Evolutionary conservation across 2,888 invertebrate species (phyloP), one percentile per base, ranked within the genome.

Genomic region (Pristionchus entomophagus): DNA sequence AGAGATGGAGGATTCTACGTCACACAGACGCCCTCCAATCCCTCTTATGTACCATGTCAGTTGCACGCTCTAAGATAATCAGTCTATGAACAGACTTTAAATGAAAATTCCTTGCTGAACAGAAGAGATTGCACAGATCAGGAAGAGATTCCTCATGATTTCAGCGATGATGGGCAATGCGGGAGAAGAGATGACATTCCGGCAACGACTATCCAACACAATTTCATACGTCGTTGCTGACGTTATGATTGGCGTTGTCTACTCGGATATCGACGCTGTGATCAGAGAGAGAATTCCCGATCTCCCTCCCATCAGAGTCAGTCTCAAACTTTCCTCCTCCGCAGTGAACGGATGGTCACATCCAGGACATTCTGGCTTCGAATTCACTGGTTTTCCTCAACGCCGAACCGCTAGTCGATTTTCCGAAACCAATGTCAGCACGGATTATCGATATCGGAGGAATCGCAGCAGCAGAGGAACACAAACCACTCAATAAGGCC

Each of bases 401-500:
- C 59, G 88, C 88, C 3, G 88, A 89, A 56, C 90, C 90, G 5
- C 86, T 90, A 29, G 88, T 91, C 32, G 91, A 91, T 62, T 91
- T 90, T 69, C 89, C 91, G 4, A 85, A 88, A 35, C 89, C 90
- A 8, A 86, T 88, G 29, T 87, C 89, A n/a, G 86, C 85, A 53
- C 90, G 90, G 38, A 86, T 90, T 17, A 69, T 90, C 26, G 88
- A 90, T 65, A 89, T 91, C 38, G 90, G 89, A 51, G 89, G 90
- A 56, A 89, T 90, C 35, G 86, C 86, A 1, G 87, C 88, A 1
- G 19, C 78, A 2, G 32, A 35, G 32, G 51, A 51, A 19, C 51
- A 78, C 51, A 26, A 12, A 14, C 49, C 49, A 26, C 32, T 78
- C 17, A 78, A 78, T 78, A 12, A 78, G 78, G 78, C 32, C 3